These are phyloP conservation scores for Drosophila infuscata DNA, from an alignment of 2,888 invertebrate genomes.

Conservation along the genomic window DNA sequence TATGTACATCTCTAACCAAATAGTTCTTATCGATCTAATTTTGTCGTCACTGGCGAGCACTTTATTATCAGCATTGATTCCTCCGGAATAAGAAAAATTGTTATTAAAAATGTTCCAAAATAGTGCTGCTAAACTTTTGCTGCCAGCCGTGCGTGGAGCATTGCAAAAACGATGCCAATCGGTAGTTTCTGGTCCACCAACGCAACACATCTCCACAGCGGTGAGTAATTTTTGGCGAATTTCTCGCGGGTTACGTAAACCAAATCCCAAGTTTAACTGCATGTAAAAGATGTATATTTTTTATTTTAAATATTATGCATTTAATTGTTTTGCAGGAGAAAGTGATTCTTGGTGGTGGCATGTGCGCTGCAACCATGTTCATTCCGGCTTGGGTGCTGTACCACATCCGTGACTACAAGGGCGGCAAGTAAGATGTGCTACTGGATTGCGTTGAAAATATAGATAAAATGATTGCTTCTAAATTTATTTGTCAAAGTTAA, in stretches of 20 bases:
- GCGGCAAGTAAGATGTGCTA: conserved; percentile 67
- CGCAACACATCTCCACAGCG: conserved; percentile 78
- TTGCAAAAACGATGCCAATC: conserved; percentile 83
- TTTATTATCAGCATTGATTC: conserved; percentile 40
- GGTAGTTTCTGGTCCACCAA: conserved; percentile 83
- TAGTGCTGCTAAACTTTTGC: conserved; percentile 80
- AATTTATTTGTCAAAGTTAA: conserved; percentile 53
- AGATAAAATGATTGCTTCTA: conserved; percentile 40
- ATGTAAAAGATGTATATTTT: background rate
- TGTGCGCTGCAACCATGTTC: conserved; percentile 75
- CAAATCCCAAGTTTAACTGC: conserved; percentile 1
- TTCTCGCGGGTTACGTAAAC: conserved; percentile 77
- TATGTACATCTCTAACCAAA: background rate
- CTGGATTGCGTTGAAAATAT: conserved; percentile 27
- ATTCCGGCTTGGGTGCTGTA: conserved; percentile 83
- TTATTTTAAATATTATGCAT: background rate
- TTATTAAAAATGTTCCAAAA: conserved; percentile 79
- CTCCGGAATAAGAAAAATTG: conserved; percentile 17
- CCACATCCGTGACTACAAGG: conserved; percentile 83
- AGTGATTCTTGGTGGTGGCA: conserved; percentile 81
- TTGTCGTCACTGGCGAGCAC: conserved; percentile 22
- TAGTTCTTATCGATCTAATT: conserved; percentile 18
- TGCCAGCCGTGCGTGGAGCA: conserved; percentile 81
- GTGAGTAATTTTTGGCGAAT: conserved; percentile 74
- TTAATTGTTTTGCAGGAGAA: conserved; percentile 77